phyloP scores from a whole-genome alignment of 2,888 invertebrate species.

The Drosophila limbata region DNA sequence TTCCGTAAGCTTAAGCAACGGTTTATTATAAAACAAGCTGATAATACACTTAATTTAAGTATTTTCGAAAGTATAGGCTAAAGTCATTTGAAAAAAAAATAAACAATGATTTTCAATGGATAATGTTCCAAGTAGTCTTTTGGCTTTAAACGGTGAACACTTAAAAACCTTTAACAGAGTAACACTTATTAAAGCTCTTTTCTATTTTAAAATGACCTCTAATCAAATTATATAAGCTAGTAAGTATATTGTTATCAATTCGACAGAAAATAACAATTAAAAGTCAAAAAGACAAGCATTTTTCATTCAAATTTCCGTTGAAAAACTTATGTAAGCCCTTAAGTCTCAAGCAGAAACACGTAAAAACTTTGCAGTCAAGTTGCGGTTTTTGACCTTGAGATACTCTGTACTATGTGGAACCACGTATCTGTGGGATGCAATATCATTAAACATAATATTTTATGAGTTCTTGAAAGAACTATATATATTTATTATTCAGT shows the following conservation, averaged over 20 bases:
- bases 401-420: not conserved
- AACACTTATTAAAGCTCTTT: not conserved
- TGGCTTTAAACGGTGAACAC: too few relatives aligned
- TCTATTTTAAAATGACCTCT: not conserved
- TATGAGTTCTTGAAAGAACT: not conserved
- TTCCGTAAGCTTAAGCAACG: too few relatives aligned
- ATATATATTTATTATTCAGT: not conserved
- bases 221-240: not conserved
- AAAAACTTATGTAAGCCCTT: not conserved
- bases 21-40: too few relatives aligned
- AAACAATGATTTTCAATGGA: too few relatives aligned
- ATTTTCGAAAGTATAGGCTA: too few relatives aligned
- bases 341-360: not conserved
- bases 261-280: not conserved
- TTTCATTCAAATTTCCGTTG: not conserved
- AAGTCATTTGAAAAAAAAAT: too few relatives aligned
- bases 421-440: not conserved
- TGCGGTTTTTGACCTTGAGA: not conserved
- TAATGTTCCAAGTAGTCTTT: too few relatives aligned
- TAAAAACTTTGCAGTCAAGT: not conserved
- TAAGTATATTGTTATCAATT: not conserved
- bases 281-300: not conserved
- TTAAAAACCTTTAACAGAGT: not conserved
- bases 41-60: too few relatives aligned
- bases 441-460: not conserved